Conservation (phyloP, 2,113 vertebrate species). For the Platichthys flesus region DNA sequence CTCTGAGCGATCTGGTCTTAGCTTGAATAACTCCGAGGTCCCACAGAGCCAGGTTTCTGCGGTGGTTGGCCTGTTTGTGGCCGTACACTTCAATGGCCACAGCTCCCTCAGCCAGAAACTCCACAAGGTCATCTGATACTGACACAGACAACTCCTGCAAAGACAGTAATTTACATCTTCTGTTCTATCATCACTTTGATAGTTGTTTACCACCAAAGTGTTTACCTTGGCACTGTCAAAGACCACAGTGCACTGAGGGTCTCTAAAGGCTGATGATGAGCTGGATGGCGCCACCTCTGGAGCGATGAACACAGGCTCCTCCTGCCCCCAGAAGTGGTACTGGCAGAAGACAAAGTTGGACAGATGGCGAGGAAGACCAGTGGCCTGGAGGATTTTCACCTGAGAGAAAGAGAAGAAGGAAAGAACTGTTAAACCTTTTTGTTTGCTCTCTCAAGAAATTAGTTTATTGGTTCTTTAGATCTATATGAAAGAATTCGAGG, state of each 20-base stretch:
- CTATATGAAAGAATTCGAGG: too few species aligned
- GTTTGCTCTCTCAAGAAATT: neutral
- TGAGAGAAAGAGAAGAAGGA: constrained; percentile 45
- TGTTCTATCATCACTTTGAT: neutral
- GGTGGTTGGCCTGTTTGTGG: constrained; percentile 89
- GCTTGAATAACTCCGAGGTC: constrained; percentile 96
- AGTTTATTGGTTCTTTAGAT: too few species aligned
- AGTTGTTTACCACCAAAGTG: neutral
- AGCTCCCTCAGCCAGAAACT: constrained; percentile 91
- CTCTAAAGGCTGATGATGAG: constrained; percentile 84
- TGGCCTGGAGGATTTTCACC: constrained; percentile 96
- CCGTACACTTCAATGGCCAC: constrained; percentile 94
- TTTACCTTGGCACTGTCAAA: constrained; percentile 90
- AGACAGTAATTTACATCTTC: neutral
- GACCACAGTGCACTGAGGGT: constrained; percentile 93
- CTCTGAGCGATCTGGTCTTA: constrained; percentile 93
- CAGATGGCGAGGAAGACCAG: constrained; percentile 91
- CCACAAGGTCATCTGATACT: constrained; percentile 92
- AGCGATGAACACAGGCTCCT: constrained; percentile 85
- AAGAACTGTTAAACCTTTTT: neutral
- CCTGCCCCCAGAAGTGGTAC: constrained; percentile 92
- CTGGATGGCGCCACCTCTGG: constrained; percentile 87
- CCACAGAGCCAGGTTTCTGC: constrained; percentile 92
- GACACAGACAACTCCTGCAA: constrained; percentile 87
- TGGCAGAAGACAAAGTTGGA: constrained; percentile 97